Evolutionary conservation across 2,113 vertebrate genomes (phyloP), one percentile per base, ranked within the genome.

Genomic region (Mugil cephalus): DNA sequence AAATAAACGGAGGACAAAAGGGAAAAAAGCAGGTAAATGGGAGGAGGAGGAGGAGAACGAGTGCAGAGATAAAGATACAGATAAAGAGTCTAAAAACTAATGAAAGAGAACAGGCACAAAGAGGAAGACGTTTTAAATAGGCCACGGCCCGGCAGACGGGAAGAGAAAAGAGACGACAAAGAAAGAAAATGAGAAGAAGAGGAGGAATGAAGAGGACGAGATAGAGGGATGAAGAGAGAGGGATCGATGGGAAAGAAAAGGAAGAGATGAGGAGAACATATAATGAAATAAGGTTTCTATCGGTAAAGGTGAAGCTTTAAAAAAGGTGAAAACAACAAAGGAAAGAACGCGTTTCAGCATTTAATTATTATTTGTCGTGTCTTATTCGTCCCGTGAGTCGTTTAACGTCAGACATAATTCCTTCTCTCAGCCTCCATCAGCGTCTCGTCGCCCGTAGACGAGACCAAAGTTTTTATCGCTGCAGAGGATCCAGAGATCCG

Each of bases 301-400:
- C 53, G 43, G 58, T 19, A 38, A 38, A 69, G 60, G 43, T n/a
- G 34, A 72, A 35, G 68, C 71, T 80, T 80, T 80, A 45, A 73
- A 67, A 80, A 80, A 54, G 51, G 46, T 30, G 59, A 24, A 46
- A 79, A 74, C 4, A 19, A 50, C 19, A 63, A 59, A 43, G 13
- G 4, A 55, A 66, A 75, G 45, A 1, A 56, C 60, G 61, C 46
- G 67, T 68, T 73, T 83, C 74, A 62, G 63, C 77, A 67, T 36
- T 75, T 86, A 81, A 83, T 80, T 85, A 82, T 83, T 63, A 24
- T 42, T 42, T 78, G 77, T 47, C 72, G 55, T 80, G 82, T 86
- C 79, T 80, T 76, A 82, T 84, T 62, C 43, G 76, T 85, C 87
- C 84, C 84, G 30, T 34, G 79, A 63, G 77, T 73, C 66, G 51